Base-by-base conservation (phyloP, 2,797 vertebrate species). In the Sebastes iracundus region DNA sequence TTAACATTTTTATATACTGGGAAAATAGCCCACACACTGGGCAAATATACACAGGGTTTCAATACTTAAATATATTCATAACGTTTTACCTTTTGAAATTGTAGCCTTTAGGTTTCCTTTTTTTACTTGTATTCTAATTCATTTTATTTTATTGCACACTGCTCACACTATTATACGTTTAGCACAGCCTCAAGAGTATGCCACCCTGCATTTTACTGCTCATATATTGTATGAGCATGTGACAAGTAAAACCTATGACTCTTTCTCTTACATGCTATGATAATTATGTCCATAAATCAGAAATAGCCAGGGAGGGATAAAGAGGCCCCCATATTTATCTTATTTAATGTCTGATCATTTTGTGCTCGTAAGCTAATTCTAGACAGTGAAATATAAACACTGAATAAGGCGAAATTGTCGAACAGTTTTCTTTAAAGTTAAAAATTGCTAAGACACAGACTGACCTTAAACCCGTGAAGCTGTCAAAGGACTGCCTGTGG, bases 291-390 rank as follows among this genome's bases (percentile, higher is more conserved):
- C 22, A 53, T 46, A 20, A 27, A 30, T 23, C 22, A 35, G 42
- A 52, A 68, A 60, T 20, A 53, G 56, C 18, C 14, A 0, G 14
- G 7, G 14, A 3, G 2, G 13, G 49, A 0, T 1, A 5, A 38
- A 18, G 5, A 32, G 52, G 14, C 63, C 46, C 20, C 28, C 27
- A 30, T 30, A 16, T 55, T 14, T n/a, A 23, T 23, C 13, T n/a
- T 18, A 66, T 66, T 32, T 32, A 32, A 28, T 23, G 27, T 61
- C 25, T 33, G 72, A 65, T 56, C 13, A 38, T 25, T 18, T 20
- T 27, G 11, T 65, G 32, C 32, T 38, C 23, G 16, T 6, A 6
- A 53, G 60, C 16, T 28, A 22, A 32, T 64, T 68, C 49, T 68
- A 32, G 4, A 32, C 12, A 14, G 20, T 18, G 63, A 67, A 32